A percentile compares a stretch with the other conserved stretches of the same genome.
These are phyloP conservation scores for Athene cunicularia DNA, from an alignment of 2,113 vertebrate genomes.

Conservation along the genomic window DNA sequence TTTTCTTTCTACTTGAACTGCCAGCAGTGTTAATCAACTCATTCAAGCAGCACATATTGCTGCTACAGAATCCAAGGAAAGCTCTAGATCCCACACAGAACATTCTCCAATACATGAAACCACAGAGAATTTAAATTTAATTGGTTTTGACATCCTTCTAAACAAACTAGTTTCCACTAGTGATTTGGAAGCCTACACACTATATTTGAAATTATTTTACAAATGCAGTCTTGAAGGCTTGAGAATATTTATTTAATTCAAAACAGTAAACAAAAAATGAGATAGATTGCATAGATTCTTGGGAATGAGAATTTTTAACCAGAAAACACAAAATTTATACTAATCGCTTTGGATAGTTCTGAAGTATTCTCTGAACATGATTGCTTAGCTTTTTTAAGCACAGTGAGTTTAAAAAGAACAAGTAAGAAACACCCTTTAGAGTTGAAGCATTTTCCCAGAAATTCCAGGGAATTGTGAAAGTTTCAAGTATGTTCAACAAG, in stretches of 20 bases:
- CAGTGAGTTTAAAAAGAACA: neutral
- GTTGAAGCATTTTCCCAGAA: neutral
- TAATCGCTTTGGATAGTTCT: neutral
- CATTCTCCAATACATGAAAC: neutral
- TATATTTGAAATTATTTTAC: neutral
- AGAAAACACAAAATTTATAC: neutral
- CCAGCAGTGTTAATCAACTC: constrained; percentile 55
- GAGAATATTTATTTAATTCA: neutral
- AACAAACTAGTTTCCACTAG: neutral
- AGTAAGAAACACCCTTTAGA: neutral
- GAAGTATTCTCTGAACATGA: neutral
- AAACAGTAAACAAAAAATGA: neutral
- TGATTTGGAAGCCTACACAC: neutral
- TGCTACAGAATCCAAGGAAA: neutral
- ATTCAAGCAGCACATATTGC: constrained; percentile 36
- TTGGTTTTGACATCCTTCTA: neutral
- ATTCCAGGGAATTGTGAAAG: neutral
- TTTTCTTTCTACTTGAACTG: constrained; percentile 51
- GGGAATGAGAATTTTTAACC: neutral
- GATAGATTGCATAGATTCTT: neutral
- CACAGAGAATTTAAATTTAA: neutral
- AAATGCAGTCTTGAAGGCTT: neutral
- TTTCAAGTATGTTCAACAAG: neutral
- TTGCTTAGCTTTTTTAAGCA: neutral
- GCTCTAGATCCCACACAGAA: neutral